Percentiles rank a stretch among this genome's conserved stretches.
phyloP scores from a whole-genome alignment of 2,888 invertebrate genomes.

The Cephus pygmeus region DNA sequence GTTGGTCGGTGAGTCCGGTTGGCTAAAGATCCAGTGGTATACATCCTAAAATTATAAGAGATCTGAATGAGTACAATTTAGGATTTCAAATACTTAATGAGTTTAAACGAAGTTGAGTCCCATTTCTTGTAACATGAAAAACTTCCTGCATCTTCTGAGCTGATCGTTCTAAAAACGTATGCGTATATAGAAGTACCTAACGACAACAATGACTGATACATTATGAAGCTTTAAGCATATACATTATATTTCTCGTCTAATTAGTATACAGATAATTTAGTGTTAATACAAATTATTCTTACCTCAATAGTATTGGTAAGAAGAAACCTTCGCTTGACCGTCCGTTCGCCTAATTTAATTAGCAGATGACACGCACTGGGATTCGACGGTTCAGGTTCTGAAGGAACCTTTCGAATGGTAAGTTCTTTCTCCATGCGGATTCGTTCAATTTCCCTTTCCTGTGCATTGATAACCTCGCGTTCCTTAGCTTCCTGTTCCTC shows the following conservation, averaged over 20 bases:
- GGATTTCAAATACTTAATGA: neutral
- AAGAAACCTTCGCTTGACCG: constrained; percentile 89
- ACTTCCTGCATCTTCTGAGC: neutral
- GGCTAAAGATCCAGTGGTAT: constrained; percentile 95
- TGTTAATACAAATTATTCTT: constrained; percentile 34
- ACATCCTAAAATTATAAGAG: constrained; percentile 77
- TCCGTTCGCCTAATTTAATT: constrained; percentile 90
- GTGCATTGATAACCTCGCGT: constrained; percentile 67
- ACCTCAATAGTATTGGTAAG: constrained; percentile 85
- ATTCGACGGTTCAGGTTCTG: constrained; percentile 80
- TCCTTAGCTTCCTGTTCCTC: constrained; percentile 68
- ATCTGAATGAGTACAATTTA: constrained; percentile 14
- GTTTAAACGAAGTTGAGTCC: neutral
- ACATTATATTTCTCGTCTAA: neutral
- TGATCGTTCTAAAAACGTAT: neutral
- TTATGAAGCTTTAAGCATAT: neutral
- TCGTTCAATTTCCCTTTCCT: constrained; percentile 70
- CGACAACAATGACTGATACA: neutral
- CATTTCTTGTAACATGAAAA: neutral
- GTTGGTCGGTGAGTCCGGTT: constrained; percentile 90
- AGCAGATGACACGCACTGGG: constrained; percentile 84
- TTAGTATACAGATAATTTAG: neutral
- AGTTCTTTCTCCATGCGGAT: constrained; percentile 77
- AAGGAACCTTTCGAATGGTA: constrained; percentile 74
- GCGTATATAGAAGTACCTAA: neutral